Percentiles rank a stretch among this genome's conserved stretches.
These are phyloP conservation scores for Capromys pilorides DNA, from an alignment of 2,797 vertebrate species.

Conservation along the genomic window DNA sequence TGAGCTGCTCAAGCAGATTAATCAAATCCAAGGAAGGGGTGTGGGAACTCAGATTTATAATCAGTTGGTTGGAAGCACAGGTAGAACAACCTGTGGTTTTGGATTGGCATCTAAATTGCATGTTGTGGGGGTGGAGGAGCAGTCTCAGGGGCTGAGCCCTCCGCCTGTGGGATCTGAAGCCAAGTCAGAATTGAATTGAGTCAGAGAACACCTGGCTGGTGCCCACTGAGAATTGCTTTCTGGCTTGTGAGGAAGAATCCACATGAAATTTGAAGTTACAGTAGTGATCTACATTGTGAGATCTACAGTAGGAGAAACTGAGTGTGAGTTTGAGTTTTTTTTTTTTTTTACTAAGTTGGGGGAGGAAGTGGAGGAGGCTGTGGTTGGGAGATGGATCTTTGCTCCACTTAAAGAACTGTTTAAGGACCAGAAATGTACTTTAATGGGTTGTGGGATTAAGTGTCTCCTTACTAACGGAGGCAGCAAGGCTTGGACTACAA, in stretches of 20 bases:
- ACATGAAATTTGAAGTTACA: neutral
- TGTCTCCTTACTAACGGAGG: neutral
- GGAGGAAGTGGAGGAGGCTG: neutral
- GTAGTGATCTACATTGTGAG: neutral
- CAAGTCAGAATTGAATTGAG: neutral
- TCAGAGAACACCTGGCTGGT: neutral
- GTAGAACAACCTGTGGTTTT: neutral
- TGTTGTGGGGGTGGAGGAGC: too few relatives aligned
- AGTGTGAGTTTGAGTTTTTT: neutral
- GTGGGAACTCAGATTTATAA: neutral
- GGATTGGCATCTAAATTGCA: neutral
- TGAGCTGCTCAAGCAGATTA: neutral
- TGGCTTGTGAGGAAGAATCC: neutral
- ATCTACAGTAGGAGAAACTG: neutral
- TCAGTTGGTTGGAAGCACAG: too few relatives aligned
- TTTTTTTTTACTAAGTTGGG: neutral
- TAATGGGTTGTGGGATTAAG: neutral
- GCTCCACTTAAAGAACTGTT: neutral
- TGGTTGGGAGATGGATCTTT: neutral
- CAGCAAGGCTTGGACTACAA: neutral
- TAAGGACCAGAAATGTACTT: neutral
- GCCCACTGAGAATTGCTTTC: neutral
- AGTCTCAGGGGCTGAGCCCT: neutral
- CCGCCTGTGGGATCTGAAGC: neutral
- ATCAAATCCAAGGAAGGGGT: neutral